A percentile compares a stretch with the other conserved stretches of the same genome.
These are phyloP conservation scores for Corythaixoides concolor DNA, from an alignment of 2,113 vertebrate species.

Conservation along the genomic window DNA sequence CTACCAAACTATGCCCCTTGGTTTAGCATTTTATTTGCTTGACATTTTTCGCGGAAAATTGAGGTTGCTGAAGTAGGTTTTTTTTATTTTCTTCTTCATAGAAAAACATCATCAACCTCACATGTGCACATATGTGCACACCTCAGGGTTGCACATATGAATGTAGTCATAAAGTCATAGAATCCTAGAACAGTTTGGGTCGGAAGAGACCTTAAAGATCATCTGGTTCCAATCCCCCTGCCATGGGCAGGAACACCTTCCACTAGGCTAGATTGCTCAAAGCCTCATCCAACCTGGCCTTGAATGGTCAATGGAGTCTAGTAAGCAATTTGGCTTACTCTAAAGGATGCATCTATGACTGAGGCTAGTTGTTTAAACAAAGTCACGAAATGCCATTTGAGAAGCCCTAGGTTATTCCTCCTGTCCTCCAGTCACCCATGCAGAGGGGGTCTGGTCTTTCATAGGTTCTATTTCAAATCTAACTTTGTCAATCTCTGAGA, in stretches of 20 bases:
- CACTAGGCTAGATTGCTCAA: too few species aligned
- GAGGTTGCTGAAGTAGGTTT: not conserved
- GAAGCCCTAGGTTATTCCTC: not conserved
- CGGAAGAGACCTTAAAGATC: too few species aligned
- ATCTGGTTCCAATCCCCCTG: too few species aligned
- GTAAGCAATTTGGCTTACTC: not conserved
- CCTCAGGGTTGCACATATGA: rapidly evolving
- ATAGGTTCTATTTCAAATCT: not conserved
- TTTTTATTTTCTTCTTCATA: not conserved
- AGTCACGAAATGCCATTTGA: not conserved
- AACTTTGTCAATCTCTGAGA: not conserved
- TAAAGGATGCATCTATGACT: not conserved
- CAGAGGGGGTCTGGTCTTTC: not conserved
- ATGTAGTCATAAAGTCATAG: not conserved
- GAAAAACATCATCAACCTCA: not conserved
- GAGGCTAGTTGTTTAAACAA: not conserved
- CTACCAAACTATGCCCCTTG: not conserved
- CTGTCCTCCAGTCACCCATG: not conserved
- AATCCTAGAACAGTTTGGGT: too few species aligned
- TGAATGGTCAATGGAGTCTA: not conserved
- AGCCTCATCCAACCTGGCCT: too few species aligned
- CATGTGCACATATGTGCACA: too few species aligned
- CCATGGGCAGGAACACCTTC: too few species aligned
- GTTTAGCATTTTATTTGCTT: not conserved
- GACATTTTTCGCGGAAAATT: not conserved